phyloP scores from a whole-genome alignment of 2,888 invertebrate genomes.

The Chorisops tibialis region DNA sequence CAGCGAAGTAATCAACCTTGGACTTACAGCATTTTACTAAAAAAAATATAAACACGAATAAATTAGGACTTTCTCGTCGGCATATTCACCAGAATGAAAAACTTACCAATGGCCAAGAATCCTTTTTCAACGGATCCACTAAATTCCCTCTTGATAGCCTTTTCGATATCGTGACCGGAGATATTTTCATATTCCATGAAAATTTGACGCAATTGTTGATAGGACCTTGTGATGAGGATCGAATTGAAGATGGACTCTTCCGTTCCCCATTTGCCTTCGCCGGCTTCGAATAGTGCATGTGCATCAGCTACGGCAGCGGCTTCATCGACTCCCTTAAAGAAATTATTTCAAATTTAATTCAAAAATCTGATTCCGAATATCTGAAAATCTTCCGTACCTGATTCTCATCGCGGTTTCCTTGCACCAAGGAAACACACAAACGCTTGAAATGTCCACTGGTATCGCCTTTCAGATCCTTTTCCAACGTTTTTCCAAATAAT shows the following conservation, averaged over 20 bases:
- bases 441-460: constrained; percentile 95
- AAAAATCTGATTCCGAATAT: background rate
- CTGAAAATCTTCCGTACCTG: constrained; percentile 44
- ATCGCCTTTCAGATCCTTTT: constrained; percentile 84
- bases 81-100: background rate
- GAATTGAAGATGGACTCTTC: constrained; percentile 86
- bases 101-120: constrained; percentile 78
- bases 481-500: constrained; percentile 80
- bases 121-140: constrained; percentile 84
- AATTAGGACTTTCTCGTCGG: too few species aligned
- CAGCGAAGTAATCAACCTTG: constrained; percentile 88
- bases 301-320: constrained; percentile 79
- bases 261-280: constrained; percentile 84
- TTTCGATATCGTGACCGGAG: constrained; percentile 79
- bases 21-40: constrained; percentile 85
- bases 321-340: constrained; percentile 67
- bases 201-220: constrained; percentile 80
- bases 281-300: constrained; percentile 70
- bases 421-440: constrained; percentile 80
- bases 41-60: too few species aligned
- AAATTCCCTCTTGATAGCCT: constrained; percentile 82
- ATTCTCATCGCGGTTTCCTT: constrained; percentile 88
- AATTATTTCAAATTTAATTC: background rate
- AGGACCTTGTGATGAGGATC: constrained; percentile 82
- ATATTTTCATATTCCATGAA: constrained; percentile 81